phyloP scores from a whole-genome alignment of 2,113 vertebrate genomes.

The Carassius gibelio region DNA sequence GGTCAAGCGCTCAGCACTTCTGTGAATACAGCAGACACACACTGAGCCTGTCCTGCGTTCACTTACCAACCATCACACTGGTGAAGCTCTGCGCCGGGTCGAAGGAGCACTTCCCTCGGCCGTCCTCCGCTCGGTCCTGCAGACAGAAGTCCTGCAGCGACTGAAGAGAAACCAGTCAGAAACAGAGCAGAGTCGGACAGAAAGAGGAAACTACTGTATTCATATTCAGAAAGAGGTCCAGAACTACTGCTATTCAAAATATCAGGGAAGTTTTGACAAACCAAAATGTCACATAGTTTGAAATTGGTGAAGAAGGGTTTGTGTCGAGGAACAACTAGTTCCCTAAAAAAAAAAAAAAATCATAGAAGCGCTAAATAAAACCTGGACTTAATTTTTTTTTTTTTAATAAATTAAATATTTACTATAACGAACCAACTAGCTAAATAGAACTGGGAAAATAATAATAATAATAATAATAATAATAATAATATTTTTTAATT shows the following conservation, averaged over 20 bases:
- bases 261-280: not conserved
- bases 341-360: not conserved
- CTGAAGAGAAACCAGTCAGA: conserved; percentile 52
- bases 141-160: conserved; percentile 79
- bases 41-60: not conserved
- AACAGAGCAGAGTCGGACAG: not conserved
- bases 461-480: too few species aligned
- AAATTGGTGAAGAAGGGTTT: too few species aligned
- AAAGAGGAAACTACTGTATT: not conserved
- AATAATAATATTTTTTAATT: too few species aligned
- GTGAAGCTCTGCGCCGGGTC: conserved; percentile 95
- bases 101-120: conserved; percentile 92
- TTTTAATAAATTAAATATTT: not conserved
- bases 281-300: not conserved
- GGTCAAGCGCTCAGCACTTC: not conserved
- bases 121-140: conserved; percentile 83
- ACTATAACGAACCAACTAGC: not conserved
- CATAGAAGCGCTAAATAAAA: not conserved
- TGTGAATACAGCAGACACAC: not conserved
- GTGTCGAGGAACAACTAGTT: not conserved
- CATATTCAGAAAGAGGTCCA: not conserved
- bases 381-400: too few species aligned
- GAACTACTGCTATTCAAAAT: not conserved
- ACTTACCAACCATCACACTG: conserved; percentile 97
- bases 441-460: too few species aligned